Evolutionary conservation across 2,888 invertebrate genomes (phyloP), one percentile per base, ranked within the genome.

Genomic region (Cotesia congregata): DNA sequence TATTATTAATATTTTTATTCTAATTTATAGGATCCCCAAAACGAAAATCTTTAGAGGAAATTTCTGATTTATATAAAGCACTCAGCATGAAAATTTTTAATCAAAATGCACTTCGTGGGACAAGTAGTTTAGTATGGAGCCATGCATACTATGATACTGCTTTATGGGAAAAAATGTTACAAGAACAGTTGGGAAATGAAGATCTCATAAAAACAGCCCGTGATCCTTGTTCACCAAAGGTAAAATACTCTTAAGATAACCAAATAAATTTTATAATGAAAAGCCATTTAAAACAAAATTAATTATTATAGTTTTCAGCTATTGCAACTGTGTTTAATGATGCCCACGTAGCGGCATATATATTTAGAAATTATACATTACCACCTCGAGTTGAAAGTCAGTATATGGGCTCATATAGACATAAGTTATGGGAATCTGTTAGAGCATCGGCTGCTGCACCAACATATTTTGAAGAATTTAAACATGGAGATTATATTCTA

Each of bases 381-480:
- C 94, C 95, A 7, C 93, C 92, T 87, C 91, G 93, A 75, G 91
- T 93, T 30, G 93, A 94, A 80, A 93, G 94, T 81, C 92, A 93
- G 85, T 93, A 95, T 88, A 91, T 92, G 76, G 97, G 97, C 68
- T 93, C 93, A 71, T 91, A 92, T 81, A 91, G 93, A 78, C 93
- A 94, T 80, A 90, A 91, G 81, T 90, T 96, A 76, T 97, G 96
- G 96, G 94, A 96, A 90, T 95, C 95, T 12, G 94, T 96, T 39
- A 90, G 97, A 81, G 97, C 97, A 0, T 96, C 96, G 0, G 95
- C 97, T 65, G 97, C 97, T 67, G 97, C 97, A 5, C 98, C 97
- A 1, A 95, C 96, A 0, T 97, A 97, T 91, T 98, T 97, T 90
- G 94, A 95, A 86, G 97, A 96, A 90, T 95, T 94, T 86, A 91